Evolutionary conservation across 2,113 vertebrate genomes (phyloP), one percentile per base, ranked within the genome.

Genomic region (Protomyctophum bolini): DNA sequence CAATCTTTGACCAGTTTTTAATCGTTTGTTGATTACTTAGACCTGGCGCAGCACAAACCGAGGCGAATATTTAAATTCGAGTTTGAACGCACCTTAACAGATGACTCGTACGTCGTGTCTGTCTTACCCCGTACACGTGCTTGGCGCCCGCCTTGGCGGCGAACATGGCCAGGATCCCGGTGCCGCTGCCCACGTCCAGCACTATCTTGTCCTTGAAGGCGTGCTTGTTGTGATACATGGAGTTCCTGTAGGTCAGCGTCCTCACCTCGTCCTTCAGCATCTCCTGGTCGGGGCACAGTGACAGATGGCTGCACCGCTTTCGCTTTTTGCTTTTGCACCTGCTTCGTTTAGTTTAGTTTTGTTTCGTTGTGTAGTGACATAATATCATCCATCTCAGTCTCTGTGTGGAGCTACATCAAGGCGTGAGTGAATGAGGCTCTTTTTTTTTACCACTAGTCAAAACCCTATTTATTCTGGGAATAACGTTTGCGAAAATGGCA

Each of bases 181-280:
- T 99, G 41, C 98, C 97, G n/a, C 98, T 99, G 41, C 98, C 98
- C n/a, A 99, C 96, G 1, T 99, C 98, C 81, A 99, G 87, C 69
- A 99, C 96, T 41, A 96, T 92, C 82, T 98, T 98, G 89, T 98
- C 98, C 91, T 98, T 98, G 92, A 99, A 99, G 85, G 96, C 91
- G 2, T 99, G 98, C 76, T 99, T 99, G 90, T 99, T 99, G 91
- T 99, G 97, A 88, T 98, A 98, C 95, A 99, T 98, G 89, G 97
- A 94, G 87, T 98, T 99, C 78, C 98, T 94, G 90, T 99, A 99
- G 9, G 97, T 98, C 79, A 99, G 93, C 0, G 97, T 99, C 79
- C 98, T 93, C 58, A 99, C 96, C 82, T 99, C 98, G 14, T 99
- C 98, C 88, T 99, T 99, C 81, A 99, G 90, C 98, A 99, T 99